Percentiles rank a stretch among this genome's conserved stretches.
phyloP scores from a whole-genome alignment of 2,113 vertebrate genomes.

The Amia ocellicauda region DNA sequence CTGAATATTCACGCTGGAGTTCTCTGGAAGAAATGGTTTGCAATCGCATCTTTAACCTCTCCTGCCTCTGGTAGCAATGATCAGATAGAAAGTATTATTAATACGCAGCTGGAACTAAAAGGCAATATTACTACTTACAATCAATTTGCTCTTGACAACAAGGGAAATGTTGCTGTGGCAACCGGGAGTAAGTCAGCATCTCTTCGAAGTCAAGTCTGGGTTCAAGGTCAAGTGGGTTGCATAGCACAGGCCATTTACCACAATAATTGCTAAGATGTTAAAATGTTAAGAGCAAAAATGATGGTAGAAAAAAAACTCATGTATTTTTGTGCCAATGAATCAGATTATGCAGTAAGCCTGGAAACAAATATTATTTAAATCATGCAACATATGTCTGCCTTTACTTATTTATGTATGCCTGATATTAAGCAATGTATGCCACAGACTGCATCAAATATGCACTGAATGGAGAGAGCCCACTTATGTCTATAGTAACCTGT shows the following conservation, averaged over 20 bases:
- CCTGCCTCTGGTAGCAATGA: background rate
- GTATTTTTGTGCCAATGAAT: too few relatives aligned
- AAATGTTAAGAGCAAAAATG: background rate
- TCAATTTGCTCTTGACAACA: slow-evolving; percentile 14
- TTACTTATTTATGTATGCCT: too few relatives aligned
- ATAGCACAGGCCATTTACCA: background rate
- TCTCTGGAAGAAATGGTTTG: background rate
- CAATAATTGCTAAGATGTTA: slow-evolving; percentile 8
- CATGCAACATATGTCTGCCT: too few relatives aligned
- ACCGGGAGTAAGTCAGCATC: slow-evolving; percentile 5
- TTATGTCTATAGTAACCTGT: too few relatives aligned
- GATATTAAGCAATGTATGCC: too few relatives aligned
- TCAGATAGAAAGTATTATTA: background rate
- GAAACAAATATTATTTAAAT: too few relatives aligned
- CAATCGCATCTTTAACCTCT: slow-evolving; percentile 10
- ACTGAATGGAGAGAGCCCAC: too few relatives aligned
- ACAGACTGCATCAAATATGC: too few relatives aligned
- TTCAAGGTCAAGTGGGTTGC: background rate
- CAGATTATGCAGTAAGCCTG: too few relatives aligned
- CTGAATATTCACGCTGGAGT: too few relatives aligned
- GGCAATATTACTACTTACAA: slow-evolving; percentile 13
- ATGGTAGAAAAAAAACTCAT: background rate
- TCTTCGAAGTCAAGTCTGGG: slow-evolving; percentile 1
- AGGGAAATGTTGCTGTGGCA: slow-evolving; percentile 24
- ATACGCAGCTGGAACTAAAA: slow-evolving; percentile 9